Percentiles rank a stretch among this genome's conserved stretches.
Evolutionary conservation across 1,140 invertebrate genomes (phyloP).

Genomic region (Ooceraea biroi): DNA sequence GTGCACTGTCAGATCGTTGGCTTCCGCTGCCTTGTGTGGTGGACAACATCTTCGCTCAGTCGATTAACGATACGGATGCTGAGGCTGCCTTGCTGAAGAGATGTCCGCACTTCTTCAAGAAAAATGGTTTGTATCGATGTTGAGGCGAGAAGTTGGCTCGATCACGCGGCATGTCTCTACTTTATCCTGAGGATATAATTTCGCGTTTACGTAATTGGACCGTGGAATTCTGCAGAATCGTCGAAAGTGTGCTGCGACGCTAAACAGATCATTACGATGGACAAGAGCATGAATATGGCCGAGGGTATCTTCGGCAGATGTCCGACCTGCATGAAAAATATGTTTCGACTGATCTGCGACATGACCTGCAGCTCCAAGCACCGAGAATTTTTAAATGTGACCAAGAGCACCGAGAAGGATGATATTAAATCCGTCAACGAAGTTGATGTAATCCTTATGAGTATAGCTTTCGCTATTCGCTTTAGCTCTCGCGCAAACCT

Average conservation of each 20-base stretch:
- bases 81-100: constrained; percentile 80
- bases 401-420: constrained; percentile 51
- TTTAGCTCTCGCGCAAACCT: neutral
- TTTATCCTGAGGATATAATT: neutral
- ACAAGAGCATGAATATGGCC: constrained; percentile 84
- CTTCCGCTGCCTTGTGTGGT: constrained; percentile 84
- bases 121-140: constrained; percentile 76
- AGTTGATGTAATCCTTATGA: constrained; percentile 69
- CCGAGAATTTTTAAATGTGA: constrained; percentile 84
- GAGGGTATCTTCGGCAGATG: constrained; percentile 88
- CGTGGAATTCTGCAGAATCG: constrained; percentile 53
- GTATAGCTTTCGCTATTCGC: too few relatives aligned
- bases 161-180: neutral
- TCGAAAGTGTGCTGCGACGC: constrained; percentile 86
- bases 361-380: constrained; percentile 89
- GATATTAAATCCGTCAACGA: constrained; percentile 60
- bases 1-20: constrained; percentile 69
- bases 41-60: constrained; percentile 81
- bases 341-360: constrained; percentile 87
- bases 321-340: constrained; percentile 88
- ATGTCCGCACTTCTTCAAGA: constrained; percentile 85
- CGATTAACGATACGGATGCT: constrained; percentile 79
- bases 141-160: constrained; percentile 24
- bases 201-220: neutral
- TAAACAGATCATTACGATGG: constrained; percentile 85